These are phyloP conservation scores for Chrysolina americana DNA, from an alignment of 2,888 invertebrate species.

Conservation along the genomic window DNA sequence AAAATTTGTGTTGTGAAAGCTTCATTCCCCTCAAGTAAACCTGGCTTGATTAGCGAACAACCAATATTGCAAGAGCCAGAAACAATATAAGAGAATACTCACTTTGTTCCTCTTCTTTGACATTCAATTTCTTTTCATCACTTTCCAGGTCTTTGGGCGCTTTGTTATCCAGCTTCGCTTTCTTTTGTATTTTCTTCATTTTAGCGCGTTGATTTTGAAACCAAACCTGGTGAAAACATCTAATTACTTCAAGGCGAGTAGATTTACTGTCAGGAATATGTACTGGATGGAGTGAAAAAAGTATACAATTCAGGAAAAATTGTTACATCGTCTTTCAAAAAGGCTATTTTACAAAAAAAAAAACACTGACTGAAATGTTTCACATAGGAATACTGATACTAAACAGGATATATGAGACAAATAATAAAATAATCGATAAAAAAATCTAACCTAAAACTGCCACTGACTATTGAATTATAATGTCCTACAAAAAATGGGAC, in stretches of 20 bases:
- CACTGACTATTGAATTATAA: no score
- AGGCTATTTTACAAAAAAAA: no score
- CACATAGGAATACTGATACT: no score
- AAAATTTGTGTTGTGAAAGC: not conserved
- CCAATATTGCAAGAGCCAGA: not conserved
- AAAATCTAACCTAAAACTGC: no score
- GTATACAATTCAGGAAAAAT: no score
- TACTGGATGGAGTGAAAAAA: not conserved
- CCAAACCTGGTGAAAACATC: slow-evolving; percentile 72
- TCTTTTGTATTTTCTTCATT: slow-evolving; percentile 79
- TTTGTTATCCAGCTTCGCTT: slow-evolving; percentile 74
- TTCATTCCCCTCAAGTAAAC: slow-evolving; percentile 9
- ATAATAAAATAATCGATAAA: no score
- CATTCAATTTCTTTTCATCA: slow-evolving; percentile 72
- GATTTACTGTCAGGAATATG: not conserved
- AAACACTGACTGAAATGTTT: no score
- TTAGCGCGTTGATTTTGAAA: slow-evolving; percentile 79
- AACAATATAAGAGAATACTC: slow-evolving; percentile 61
- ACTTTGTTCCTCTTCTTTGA: slow-evolving; percentile 75
- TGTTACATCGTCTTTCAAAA: no score
- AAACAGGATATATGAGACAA: no score
- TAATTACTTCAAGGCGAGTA: slow-evolving; percentile 46
- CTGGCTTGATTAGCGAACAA: slow-evolving; percentile 31
- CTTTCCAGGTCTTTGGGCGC: slow-evolving; percentile 70
- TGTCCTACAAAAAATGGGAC: no score